These are phyloP conservation scores for Tenthredo notha DNA, from an alignment of 2,888 invertebrate genomes.

Conservation along the genomic window DNA sequence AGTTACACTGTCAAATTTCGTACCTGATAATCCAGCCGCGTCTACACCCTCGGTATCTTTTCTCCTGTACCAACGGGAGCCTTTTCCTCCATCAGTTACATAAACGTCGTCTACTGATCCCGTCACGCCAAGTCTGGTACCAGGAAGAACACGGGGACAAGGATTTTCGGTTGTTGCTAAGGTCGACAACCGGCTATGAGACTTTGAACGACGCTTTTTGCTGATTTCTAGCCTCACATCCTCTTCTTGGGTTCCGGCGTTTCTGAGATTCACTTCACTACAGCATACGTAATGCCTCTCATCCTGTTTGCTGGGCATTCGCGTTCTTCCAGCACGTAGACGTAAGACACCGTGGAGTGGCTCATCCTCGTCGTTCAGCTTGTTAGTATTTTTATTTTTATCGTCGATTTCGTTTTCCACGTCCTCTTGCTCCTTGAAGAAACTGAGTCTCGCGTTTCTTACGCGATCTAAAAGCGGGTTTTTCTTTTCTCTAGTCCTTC, in stretches of 20 bases:
- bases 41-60: conserved; percentile 56
- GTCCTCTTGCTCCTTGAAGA: conserved; percentile 79
- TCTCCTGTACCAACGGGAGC: conserved; percentile 64
- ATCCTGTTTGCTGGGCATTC: conserved; percentile 66
- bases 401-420: conserved; percentile 62
- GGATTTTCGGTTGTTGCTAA: conserved; percentile 62
- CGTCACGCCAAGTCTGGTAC: not conserved
- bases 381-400: conserved; percentile 25
- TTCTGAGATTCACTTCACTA: conserved; percentile 65
- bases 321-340: conserved; percentile 50
- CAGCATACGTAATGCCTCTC: conserved; percentile 72
- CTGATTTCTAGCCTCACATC: conserved; percentile 68
- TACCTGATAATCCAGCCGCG: conserved; percentile 43
- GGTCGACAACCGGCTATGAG: conserved; percentile 70
- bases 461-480: conserved; percentile 87
- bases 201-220: conserved; percentile 73
- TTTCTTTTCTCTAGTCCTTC: conserved; percentile 82
- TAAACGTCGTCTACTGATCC: conserved; percentile 59
- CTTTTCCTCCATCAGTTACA: conserved; percentile 60
- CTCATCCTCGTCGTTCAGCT: conserved; percentile 61
- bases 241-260: conserved; percentile 59
- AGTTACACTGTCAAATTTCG: conserved; percentile 71
- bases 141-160: conserved; percentile 55
- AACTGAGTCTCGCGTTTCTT: conserved; percentile 85
- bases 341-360: conserved; percentile 30